Percentiles rank a stretch among this genome's conserved stretches.
These are phyloP conservation scores for Acropora yongei DNA, from an alignment of 64 coral and sea anemone species.

Conservation along the genomic window DNA sequence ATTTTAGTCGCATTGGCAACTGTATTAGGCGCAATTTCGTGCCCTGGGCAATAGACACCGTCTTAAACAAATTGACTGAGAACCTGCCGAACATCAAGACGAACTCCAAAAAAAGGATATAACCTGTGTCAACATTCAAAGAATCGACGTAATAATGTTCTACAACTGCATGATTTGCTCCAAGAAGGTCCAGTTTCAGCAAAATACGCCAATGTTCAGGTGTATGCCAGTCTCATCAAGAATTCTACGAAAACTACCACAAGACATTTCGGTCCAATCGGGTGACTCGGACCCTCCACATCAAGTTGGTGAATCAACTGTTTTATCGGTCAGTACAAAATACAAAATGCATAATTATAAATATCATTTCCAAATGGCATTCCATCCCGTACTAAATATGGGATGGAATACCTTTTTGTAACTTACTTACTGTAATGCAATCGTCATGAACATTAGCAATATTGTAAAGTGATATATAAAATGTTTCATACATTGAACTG, in stretches of 20 bases:
- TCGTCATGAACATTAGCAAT: no score
- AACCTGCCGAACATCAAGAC: conserved; percentile 48
- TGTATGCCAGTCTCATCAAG: conserved; percentile 59
- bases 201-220: conserved; percentile 51
- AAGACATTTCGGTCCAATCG: conserved; percentile 28
- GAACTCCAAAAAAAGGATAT: conserved; percentile 46
- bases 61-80: conserved; percentile 56
- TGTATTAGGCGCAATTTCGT: no score
- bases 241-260: conserved; percentile 55
- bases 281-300: not conserved
- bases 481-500: no score
- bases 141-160: conserved; percentile 38
- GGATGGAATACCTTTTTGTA: no score
- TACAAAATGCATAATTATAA: no score
- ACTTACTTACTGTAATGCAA: no score
- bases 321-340: no score
- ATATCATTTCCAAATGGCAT: no score
- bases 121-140: conserved; percentile 61
- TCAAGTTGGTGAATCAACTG: no score
- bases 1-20: no score
- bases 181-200: conserved; percentile 65
- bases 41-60: conserved; percentile 14
- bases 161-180: conserved; percentile 59
- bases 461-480: no score
- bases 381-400: no score